Percentiles rank a stretch among this genome's conserved stretches.
phyloP scores from a whole-genome alignment of 2,888 invertebrate species.

The Calephelis perditalis region DNA sequence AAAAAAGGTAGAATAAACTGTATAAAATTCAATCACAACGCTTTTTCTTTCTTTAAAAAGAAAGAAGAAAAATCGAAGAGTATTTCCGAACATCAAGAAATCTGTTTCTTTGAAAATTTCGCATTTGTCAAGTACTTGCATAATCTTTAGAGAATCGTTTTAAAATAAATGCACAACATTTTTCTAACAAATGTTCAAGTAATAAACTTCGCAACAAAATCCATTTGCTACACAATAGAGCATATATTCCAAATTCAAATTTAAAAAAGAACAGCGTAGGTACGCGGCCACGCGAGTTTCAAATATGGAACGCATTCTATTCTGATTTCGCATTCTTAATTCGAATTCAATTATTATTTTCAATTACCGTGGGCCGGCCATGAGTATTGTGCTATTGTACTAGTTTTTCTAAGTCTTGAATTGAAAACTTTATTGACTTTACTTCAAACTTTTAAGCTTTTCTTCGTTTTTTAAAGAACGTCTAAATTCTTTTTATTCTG shows the following conservation, averaged over 20 bases:
- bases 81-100: too few relatives aligned
- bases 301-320: conserved; percentile 65
- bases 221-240: conserved; percentile 72
- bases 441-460: conserved; percentile 11
- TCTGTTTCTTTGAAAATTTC: too few relatives aligned
- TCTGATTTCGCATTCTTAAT: conserved; percentile 68
- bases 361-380: conserved; percentile 60
- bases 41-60: too few relatives aligned
- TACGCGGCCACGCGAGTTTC: conserved; percentile 56
- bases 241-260: conserved; percentile 72
- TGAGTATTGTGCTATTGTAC: conserved; percentile 52
- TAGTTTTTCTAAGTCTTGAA: conserved; percentile 38
- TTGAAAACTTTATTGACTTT: conserved; percentile 19
- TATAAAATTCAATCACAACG: too few relatives aligned
- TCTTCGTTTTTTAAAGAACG: too few relatives aligned
- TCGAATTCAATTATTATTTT: conserved; percentile 71
- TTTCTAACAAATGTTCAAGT: conserved; percentile 30
- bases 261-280: conserved; percentile 54
- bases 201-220: conserved; percentile 55
- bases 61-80: too few relatives aligned
- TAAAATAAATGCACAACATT: background rate
- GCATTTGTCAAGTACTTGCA: too few relatives aligned
- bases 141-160: too few relatives aligned
- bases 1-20: too few relatives aligned
- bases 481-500: too few relatives aligned